phyloP scores from a whole-genome alignment of 2,888 invertebrate species.

The Ornithoptera priamus region DNA sequence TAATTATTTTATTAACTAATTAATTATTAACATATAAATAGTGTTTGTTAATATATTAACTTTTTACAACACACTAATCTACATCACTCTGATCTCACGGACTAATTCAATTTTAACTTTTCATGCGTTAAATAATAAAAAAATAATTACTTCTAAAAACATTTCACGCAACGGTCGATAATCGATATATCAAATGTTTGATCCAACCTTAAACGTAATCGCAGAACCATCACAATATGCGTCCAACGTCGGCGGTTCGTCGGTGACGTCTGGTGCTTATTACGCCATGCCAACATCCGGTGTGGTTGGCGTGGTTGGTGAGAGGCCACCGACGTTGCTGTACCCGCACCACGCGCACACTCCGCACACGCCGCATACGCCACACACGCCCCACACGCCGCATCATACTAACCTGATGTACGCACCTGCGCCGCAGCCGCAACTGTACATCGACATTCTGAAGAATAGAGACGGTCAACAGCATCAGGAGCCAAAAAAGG shows the following conservation, averaged over 20 bases:
- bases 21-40: too few species aligned
- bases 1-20: too few species aligned
- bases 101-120: too few species aligned
- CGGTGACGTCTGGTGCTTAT: slow-evolving; percentile 57
- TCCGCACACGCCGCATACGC: slow-evolving; percentile 54
- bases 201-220: not conserved
- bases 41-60: too few species aligned
- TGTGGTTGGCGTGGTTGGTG: slow-evolving; percentile 65
- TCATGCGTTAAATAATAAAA: too few species aligned
- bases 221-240: slow-evolving; percentile 68
- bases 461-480: slow-evolving; percentile 66
- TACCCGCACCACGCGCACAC: slow-evolving; percentile 69
- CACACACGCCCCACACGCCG: slow-evolving; percentile 57
- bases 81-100: too few species aligned
- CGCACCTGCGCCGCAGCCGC: slow-evolving; percentile 66
- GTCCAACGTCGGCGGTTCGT: slow-evolving; percentile 56
- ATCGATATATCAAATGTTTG: not conserved
- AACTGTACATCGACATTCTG: slow-evolving; percentile 67
- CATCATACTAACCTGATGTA: slow-evolving; percentile 63
- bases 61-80: too few species aligned
- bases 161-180: too few species aligned
- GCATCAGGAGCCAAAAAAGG: slow-evolving; percentile 66
- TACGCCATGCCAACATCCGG: slow-evolving; percentile 69
- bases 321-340: slow-evolving; percentile 66
- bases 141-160: too few species aligned